These are phyloP conservation scores for Folsomia candida DNA, from an alignment of 2,888 invertebrate species.

Conservation along the genomic window DNA sequence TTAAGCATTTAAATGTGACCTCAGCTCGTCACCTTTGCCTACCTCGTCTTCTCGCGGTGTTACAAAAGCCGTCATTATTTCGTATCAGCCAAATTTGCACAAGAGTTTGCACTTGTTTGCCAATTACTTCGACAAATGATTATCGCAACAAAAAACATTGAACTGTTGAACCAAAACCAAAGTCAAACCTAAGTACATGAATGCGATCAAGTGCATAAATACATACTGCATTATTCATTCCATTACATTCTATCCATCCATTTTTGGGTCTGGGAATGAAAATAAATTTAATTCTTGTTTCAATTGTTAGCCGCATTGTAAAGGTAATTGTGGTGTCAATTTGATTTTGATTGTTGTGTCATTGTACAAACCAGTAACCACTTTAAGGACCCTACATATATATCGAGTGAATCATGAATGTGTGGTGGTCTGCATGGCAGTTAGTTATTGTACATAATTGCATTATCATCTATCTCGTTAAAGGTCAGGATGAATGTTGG, in stretches of 20 bases:
- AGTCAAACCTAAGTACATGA: no score
- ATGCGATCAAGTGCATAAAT: no score
- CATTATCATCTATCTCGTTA: background rate
- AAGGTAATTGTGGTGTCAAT: background rate
- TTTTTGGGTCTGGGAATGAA: background rate
- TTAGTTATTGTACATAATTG: no score
- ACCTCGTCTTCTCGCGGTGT: no score
- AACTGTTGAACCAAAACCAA: no score
- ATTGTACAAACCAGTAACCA: background rate
- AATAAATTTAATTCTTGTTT: background rate
- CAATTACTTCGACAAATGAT: background rate
- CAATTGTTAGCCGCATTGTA: background rate
- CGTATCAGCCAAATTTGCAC: background rate
- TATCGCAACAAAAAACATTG: background rate
- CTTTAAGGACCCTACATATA: no score
- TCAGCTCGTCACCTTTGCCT: background rate
- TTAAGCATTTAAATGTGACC: background rate
- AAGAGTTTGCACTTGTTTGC: background rate
- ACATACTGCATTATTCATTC: background rate
- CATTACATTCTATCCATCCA: background rate
- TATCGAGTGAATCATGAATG: no score
- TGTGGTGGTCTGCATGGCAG: no score
- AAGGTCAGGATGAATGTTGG: background rate
- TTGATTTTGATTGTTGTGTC: background rate
- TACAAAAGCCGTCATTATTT: no score